phyloP scores from a whole-genome alignment of 2,113 vertebrate genomes.

The Osmerus eperlanus region DNA sequence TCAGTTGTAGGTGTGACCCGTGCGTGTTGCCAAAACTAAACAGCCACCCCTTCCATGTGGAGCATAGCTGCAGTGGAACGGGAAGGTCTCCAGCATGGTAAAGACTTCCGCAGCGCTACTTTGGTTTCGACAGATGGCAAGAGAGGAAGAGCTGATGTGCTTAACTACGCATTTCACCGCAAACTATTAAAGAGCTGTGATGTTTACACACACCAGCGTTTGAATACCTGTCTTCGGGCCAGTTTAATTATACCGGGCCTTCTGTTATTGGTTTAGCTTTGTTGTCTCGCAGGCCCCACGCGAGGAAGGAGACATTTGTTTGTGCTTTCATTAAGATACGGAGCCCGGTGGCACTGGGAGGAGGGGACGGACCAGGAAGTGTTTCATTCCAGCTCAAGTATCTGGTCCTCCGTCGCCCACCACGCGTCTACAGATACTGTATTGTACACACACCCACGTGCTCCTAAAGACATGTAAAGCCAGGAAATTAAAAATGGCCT shows the following conservation, averaged over 20 bases:
- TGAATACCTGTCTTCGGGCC: constrained; percentile 82
- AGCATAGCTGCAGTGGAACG: constrained; percentile 44
- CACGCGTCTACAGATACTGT: constrained; percentile 58
- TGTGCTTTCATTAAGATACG: constrained; percentile 77
- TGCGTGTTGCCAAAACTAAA: constrained; percentile 44
- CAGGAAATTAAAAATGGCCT: constrained; percentile 63
- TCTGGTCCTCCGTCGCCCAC: constrained; percentile 51
- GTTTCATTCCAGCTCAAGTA: constrained; percentile 57
- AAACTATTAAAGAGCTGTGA: constrained; percentile 79
- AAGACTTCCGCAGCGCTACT: constrained; percentile 66
- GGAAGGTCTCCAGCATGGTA: constrained; percentile 53
- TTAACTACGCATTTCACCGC: constrained; percentile 80
- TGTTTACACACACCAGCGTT: constrained; percentile 78
- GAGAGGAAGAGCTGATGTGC: constrained; percentile 73
- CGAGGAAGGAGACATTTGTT: constrained; percentile 70
- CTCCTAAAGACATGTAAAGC: constrained; percentile 70
- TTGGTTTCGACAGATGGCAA: constrained; percentile 74
- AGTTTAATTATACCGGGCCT: constrained; percentile 80
- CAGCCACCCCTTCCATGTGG: constrained; percentile 24
- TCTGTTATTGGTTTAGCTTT: constrained; percentile 76
- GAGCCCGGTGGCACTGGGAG: constrained; percentile 46
- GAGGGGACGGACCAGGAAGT: constrained; percentile 24
- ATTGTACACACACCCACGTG: constrained; percentile 58
- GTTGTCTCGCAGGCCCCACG: constrained; percentile 67
- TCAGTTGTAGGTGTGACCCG: not conserved